A percentile compares a stretch with the other conserved stretches of the same genome.
phyloP scores from a whole-genome alignment of 2,797 vertebrate genomes.

The Gambelia wislizenii region DNA sequence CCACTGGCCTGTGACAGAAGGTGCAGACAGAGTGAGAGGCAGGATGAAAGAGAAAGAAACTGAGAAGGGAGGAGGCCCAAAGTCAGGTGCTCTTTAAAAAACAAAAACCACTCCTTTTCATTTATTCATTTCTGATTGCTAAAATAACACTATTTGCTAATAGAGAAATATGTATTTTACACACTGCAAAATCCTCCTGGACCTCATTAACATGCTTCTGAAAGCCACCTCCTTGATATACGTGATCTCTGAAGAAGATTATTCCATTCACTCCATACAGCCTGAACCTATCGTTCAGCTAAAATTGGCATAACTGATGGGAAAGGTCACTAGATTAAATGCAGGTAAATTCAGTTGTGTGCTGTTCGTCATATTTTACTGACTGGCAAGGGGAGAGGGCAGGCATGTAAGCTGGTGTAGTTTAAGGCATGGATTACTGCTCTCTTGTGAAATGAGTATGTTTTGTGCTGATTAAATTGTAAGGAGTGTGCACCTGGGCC shows the following conservation, averaged over 20 bases:
- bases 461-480: conserved; percentile 68
- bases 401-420: conserved; percentile 42
- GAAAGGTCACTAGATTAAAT: conserved; percentile 51
- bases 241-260: conserved; percentile 34
- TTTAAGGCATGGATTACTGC: conserved; percentile 67
- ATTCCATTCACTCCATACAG: conserved; percentile 25
- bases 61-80: conserved; percentile 30
- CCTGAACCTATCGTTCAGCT: neutral
- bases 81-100: conserved; percentile 19
- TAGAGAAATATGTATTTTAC: conserved; percentile 29
- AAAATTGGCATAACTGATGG: conserved; percentile 28
- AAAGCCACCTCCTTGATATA: conserved; percentile 36
- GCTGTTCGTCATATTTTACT: conserved; percentile 54
- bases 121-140: neutral
- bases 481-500: conserved; percentile 68
- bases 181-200: neutral
- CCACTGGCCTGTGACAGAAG: conserved; percentile 63
- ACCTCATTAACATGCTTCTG: conserved; percentile 54
- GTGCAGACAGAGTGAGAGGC: neutral
- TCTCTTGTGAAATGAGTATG: conserved; percentile 54
- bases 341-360: conserved; percentile 46
- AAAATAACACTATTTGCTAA: neutral
- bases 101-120: neutral
- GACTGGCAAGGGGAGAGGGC: neutral
- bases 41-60: neutral